phyloP scores from a whole-genome alignment of 2,797 vertebrate genomes.

The Melanotaenia nigrans region DNA sequence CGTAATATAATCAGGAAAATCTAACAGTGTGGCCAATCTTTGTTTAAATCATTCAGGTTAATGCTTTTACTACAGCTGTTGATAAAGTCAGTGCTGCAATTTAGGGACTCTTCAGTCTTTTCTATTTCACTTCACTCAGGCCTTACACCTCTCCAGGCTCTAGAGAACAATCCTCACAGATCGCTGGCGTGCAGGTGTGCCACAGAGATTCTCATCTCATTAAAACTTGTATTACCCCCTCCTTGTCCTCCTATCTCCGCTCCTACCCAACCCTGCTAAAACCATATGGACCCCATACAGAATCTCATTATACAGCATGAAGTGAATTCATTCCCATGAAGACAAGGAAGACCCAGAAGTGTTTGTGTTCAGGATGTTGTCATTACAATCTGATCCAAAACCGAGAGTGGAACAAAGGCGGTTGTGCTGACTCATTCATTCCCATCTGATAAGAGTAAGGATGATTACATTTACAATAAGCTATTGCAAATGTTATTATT shows the following conservation, averaged over 20 bases:
- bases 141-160: conserved; percentile 59
- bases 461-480: neutral
- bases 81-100: conserved; percentile 43
- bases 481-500: neutral
- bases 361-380: conserved; percentile 48
- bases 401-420: conserved; percentile 31
- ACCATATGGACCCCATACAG: conserved; percentile 84
- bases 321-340: conserved; percentile 74
- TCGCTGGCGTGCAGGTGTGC: conserved; percentile 68
- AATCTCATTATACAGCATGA: conserved; percentile 80
- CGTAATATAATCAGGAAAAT: conserved; percentile 15
- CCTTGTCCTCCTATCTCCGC: conserved; percentile 51
- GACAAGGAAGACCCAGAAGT: conserved; percentile 59
- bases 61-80: conserved; percentile 35
- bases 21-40: conserved; percentile 15
- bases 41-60: conserved; percentile 40
- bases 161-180: conserved; percentile 66
- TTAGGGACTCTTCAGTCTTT: conserved; percentile 38
- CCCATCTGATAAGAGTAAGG: conserved; percentile 14
- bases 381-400: conserved; percentile 67
- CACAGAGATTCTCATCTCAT: conserved; percentile 78
- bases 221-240: conserved; percentile 78
- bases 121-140: conserved; percentile 42
- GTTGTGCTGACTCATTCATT: conserved; percentile 61
- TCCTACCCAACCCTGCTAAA: conserved; percentile 66